Conservation (phyloP, 2,113 vertebrate species). For the Loxodonta africana region DNA sequence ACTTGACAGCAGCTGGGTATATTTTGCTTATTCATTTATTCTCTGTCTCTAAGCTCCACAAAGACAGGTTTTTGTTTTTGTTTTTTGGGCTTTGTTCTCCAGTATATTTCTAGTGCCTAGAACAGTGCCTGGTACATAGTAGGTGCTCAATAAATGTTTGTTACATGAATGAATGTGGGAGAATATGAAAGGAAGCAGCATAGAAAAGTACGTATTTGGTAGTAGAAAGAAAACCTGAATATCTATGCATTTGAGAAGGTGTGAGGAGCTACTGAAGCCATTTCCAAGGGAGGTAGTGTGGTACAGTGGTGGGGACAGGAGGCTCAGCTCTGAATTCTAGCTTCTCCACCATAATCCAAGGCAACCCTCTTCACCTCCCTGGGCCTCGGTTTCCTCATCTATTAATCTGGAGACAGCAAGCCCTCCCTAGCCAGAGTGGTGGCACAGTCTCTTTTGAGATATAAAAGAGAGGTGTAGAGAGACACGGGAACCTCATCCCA, state of each 20-base stretch:
- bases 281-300: neutral
- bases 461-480: too few relatives aligned
- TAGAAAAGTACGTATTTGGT: neutral
- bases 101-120: neutral
- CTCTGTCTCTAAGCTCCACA: neutral
- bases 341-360: neutral
- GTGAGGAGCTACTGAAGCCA: neutral
- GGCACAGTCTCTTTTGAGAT: too few relatives aligned
- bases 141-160: neutral
- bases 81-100: neutral
- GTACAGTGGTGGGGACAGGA: neutral
- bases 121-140: neutral
- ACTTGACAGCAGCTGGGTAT: neutral
- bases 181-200: neutral
- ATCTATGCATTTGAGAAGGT: conserved; percentile 15
- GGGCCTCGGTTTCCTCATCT: neutral
- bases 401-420: neutral
- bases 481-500: too few relatives aligned
- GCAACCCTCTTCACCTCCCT: neutral
- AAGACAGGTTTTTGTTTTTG: neutral
- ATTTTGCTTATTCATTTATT: neutral
- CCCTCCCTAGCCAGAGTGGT: neutral
- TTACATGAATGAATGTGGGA: neutral
- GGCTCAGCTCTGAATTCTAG: neutral
- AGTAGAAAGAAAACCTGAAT: neutral